phyloP scores from a whole-genome alignment of 1,140 invertebrate genomes.

The Penaeus chinensis region DNA sequence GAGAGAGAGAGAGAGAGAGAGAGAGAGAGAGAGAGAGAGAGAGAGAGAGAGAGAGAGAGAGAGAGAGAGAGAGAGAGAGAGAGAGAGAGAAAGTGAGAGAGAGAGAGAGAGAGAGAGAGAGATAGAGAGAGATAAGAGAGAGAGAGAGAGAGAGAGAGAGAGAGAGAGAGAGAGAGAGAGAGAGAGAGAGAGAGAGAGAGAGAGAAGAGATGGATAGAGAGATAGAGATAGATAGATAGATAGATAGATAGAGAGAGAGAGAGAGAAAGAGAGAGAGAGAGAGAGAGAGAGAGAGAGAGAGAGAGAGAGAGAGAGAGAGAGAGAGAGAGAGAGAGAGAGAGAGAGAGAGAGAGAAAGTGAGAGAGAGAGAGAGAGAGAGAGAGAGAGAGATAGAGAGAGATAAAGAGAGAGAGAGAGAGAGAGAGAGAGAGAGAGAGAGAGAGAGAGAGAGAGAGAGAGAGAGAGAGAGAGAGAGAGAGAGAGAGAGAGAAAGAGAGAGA shows the following conservation, averaged over 20 bases:
- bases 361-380: too few species aligned
- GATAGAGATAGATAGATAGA: too few species aligned
- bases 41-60: background rate
- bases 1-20: too few species aligned
- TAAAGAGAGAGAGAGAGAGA: too few species aligned
- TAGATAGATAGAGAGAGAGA: too few species aligned
- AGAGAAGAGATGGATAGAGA: background rate
- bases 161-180: background rate
- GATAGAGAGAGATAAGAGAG: constrained; percentile 8
- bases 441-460: too few species aligned
- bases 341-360: too few species aligned
- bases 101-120: constrained; percentile 37
- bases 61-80: constrained; percentile 29
- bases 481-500: constrained; percentile 36
- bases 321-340: background rate
- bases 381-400: too few species aligned
- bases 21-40: too few species aligned
- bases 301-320: constrained; percentile 12
- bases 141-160: constrained; percentile 10
- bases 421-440: too few species aligned
- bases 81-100: constrained; percentile 40
- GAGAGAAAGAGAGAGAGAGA: background rate
- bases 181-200: background rate
- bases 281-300: constrained; percentile 12
- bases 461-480: constrained; percentile 23